These are phyloP conservation scores for Yponomeuta sedellus DNA, from an alignment of 2,888 invertebrate species.

Conservation along the genomic window DNA sequence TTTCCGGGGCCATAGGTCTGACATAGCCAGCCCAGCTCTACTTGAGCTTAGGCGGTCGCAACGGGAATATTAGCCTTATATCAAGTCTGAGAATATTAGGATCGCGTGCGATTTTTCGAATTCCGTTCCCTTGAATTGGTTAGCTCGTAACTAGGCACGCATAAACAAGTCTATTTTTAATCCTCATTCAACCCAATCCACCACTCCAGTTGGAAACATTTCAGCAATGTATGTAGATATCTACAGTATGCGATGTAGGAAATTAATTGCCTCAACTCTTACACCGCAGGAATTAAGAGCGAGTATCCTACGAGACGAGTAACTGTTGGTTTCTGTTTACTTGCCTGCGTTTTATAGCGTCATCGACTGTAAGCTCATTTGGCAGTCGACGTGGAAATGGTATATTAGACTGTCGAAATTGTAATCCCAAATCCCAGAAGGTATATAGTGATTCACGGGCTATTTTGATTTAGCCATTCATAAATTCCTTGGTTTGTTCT, in stretches of 20 bases:
- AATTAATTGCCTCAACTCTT: not conserved
- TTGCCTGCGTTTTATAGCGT: not conserved
- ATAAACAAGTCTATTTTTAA: slow-evolving; percentile 30
- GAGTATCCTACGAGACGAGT: too few relatives aligned
- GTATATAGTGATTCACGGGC: not conserved
- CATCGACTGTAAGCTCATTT: not conserved
- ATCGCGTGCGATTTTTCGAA: not conserved
- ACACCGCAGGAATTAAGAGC: too few relatives aligned
- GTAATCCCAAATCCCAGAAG: not conserved
- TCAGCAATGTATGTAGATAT: slow-evolving; percentile 24
- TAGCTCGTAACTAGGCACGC: slow-evolving; percentile 16
- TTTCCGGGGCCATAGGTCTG: too few relatives aligned
- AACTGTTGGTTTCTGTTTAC: not conserved
- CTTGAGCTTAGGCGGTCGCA: too few relatives aligned
- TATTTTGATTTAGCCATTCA: not conserved
- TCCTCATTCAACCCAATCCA: slow-evolving; percentile 31
- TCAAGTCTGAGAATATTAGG: too few relatives aligned
- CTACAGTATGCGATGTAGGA: slow-evolving; percentile 17
- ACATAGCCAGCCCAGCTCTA: too few relatives aligned
- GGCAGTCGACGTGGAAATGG: not conserved
- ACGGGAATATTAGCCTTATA: too few relatives aligned
- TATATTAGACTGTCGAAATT: not conserved
- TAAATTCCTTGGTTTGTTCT: not conserved
- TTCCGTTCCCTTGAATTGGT: not conserved
- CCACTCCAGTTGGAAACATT: slow-evolving; percentile 27